These are phyloP conservation scores for Mobula hypostoma DNA, from an alignment of 2,113 vertebrate species.

Conservation along the genomic window DNA sequence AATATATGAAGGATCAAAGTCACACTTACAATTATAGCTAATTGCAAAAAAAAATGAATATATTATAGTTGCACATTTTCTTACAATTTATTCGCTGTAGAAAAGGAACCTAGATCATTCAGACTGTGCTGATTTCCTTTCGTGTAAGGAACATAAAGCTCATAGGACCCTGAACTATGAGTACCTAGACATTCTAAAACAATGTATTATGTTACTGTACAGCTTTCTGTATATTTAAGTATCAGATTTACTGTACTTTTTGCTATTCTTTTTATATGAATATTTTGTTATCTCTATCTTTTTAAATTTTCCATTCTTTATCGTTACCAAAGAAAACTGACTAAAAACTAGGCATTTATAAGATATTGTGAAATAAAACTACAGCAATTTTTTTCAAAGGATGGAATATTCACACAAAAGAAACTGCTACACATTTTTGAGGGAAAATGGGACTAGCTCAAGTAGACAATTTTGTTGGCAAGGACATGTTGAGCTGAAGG, in stretches of 20 bases:
- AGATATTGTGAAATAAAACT: not conserved
- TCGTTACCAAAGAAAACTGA: not conserved
- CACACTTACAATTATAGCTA: not conserved
- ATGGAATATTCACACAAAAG: not conserved
- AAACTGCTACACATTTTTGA: not conserved
- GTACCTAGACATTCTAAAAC: not conserved
- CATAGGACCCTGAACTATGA: not conserved
- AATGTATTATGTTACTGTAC: not conserved
- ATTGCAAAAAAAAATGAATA: not conserved
- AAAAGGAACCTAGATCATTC: not conserved
- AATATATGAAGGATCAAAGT: not conserved
- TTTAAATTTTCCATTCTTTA: not conserved
- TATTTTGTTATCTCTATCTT: not conserved
- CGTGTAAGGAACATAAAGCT: not conserved
- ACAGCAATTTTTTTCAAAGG: not conserved
- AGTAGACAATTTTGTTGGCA: too few relatives aligned
- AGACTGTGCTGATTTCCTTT: not conserved
- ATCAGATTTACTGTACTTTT: not conserved
- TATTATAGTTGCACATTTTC: not conserved
- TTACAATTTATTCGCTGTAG: not conserved
- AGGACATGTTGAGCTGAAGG: too few relatives aligned
- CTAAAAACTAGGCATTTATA: not conserved
- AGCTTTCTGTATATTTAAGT: not conserved
- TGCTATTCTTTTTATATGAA: not conserved
- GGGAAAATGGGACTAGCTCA: too few relatives aligned